Evolutionary conservation across 2,113 vertebrate genomes (phyloP).

Genomic region (Scomber scombrus): DNA sequence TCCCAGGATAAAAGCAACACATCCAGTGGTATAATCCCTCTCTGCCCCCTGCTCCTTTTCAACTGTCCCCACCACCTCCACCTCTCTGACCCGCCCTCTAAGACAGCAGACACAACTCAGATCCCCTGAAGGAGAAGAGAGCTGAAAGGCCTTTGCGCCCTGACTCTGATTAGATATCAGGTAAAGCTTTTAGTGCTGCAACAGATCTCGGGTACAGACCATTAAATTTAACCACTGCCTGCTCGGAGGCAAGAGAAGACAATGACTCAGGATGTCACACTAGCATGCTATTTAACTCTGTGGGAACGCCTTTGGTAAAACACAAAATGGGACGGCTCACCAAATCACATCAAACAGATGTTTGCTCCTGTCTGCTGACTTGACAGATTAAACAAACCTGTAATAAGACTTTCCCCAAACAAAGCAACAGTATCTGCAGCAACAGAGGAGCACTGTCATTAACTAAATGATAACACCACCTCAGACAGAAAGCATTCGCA

Average conservation of each 20-base stretch:
- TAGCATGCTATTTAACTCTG: slow-evolving; percentile 72
- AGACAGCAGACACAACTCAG: slow-evolving; percentile 17
- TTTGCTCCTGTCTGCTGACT: slow-evolving; percentile 65
- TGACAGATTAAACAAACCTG: slow-evolving; percentile 69
- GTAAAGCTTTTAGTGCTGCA: slow-evolving; percentile 69
- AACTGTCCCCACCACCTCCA: slow-evolving; percentile 50
- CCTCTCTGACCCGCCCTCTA: slow-evolving; percentile 24
- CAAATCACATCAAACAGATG: slow-evolving; percentile 81
- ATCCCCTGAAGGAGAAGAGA: slow-evolving; percentile 37
- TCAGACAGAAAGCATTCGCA: slow-evolving; percentile 36
- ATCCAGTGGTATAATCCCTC: slow-evolving; percentile 74
- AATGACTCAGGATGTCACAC: slow-evolving; percentile 85
- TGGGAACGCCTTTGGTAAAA: slow-evolving; percentile 67
- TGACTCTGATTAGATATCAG: slow-evolving; percentile 75
- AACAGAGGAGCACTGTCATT: slow-evolving; percentile 57
- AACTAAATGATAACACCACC: slow-evolving; percentile 39
- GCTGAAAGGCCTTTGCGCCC: slow-evolving; percentile 41
- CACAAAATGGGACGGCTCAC: slow-evolving; percentile 64
- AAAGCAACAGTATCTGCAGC: slow-evolving; percentile 55
- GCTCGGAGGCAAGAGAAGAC: slow-evolving; percentile 75
- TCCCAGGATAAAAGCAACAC: slow-evolving; percentile 80
- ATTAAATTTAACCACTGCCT: slow-evolving; percentile 83
- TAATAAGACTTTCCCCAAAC: slow-evolving; percentile 64
- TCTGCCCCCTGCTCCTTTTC: slow-evolving; percentile 59
- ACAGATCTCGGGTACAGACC: slow-evolving; percentile 75